phyloP scores from a whole-genome alignment of 2,888 invertebrate species.

The Acrobasis consociella region DNA sequence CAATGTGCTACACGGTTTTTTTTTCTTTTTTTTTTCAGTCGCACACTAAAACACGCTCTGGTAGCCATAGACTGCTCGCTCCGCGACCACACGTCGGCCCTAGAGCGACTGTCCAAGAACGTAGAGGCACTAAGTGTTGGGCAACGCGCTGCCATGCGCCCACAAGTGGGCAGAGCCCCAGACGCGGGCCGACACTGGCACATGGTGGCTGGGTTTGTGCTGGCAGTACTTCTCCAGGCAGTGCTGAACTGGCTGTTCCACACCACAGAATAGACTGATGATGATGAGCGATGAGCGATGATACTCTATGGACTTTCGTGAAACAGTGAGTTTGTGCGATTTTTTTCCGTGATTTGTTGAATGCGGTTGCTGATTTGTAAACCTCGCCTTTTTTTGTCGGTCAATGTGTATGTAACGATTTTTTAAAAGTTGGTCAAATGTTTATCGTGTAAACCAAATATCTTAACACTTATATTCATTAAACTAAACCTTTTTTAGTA shows the following conservation, averaged over 20 bases:
- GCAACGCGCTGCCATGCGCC: conserved; percentile 42
- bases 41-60: conserved; percentile 74
- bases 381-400: too few relatives aligned
- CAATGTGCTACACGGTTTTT: not conserved
- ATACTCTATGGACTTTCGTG: too few relatives aligned
- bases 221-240: conserved; percentile 19
- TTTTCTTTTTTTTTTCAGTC: conserved; percentile 44
- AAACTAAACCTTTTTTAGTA: too few relatives aligned
- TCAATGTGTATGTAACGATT: too few relatives aligned
- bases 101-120: conserved; percentile 60
- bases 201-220: conserved; percentile 53
- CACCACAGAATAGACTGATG: conserved; percentile 19
- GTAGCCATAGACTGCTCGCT: conserved; percentile 74
- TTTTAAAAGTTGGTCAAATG: too few relatives aligned
- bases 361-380: too few relatives aligned
- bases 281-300: too few relatives aligned
- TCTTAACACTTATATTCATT: too few relatives aligned
- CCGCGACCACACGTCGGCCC: conserved; percentile 75
- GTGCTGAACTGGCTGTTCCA: conserved; percentile 25
- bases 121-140: conserved; percentile 53
- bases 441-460: too few relatives aligned
- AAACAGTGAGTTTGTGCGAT: too few relatives aligned
- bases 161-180: conserved; percentile 48
- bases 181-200: conserved; percentile 60
- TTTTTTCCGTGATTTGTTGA: too few relatives aligned